Conservation (phyloP, 2,888 invertebrate genomes). For the Acanthosepion esculentum region DNA sequence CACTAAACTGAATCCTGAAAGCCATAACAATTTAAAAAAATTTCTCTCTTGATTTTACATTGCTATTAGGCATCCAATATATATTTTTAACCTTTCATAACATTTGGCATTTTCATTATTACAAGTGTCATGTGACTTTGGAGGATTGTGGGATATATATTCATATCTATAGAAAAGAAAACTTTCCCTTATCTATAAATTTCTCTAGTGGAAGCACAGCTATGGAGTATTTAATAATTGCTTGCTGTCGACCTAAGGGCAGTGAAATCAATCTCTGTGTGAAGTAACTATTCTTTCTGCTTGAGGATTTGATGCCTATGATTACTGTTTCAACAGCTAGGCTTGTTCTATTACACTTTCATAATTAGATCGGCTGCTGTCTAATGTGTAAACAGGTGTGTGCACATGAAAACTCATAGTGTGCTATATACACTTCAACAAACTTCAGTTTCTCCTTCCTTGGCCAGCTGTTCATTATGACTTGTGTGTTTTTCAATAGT, state of each 20-base stretch:
- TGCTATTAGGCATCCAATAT: no score
- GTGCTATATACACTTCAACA: background rate
- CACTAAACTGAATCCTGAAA: no score
- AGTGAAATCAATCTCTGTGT: background rate
- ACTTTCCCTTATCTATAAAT: background rate
- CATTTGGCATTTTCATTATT: no score
- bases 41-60: no score
- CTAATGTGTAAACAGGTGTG: background rate
- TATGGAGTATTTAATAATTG: background rate
- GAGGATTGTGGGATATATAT: no score
- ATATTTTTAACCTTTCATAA: no score
- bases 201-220: background rate
- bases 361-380: background rate
- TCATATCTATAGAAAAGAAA: no score
- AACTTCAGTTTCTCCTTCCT: background rate
- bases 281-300: background rate
- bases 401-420: background rate
- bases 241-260: background rate
- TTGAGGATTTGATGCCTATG: background rate
- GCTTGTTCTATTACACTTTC: background rate
- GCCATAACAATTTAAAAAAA: no score
- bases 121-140: no score
- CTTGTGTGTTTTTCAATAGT: background rate
- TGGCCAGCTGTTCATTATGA: background rate
- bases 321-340: background rate